Conservation (phyloP, 1,140 invertebrate genomes). For the Lepidotrigona ventralis region DNA sequence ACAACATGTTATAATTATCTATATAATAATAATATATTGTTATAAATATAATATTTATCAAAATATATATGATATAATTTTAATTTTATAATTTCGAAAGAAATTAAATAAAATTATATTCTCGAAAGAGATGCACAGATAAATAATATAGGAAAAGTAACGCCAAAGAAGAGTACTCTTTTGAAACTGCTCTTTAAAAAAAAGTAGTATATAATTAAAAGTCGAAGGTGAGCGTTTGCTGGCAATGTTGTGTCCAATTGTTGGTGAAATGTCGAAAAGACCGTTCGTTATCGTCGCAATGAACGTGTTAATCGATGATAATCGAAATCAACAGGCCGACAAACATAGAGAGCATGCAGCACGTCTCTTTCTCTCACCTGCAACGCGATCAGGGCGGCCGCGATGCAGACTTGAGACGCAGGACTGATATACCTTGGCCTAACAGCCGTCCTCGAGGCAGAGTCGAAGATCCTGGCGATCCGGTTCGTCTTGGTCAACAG, state of each 20-base stretch:
- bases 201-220: too few species aligned
- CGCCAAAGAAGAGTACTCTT: too few species aligned
- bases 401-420: constrained; percentile 87
- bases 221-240: neutral
- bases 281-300: neutral
- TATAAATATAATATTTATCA: too few species aligned
- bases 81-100: too few species aligned
- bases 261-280: neutral
- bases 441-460: constrained; percentile 84
- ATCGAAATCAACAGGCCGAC: neutral
- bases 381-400: constrained; percentile 83
- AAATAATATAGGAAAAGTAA: too few species aligned
- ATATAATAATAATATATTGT: too few species aligned
- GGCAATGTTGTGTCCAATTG: too few species aligned
- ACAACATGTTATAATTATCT: too few species aligned
- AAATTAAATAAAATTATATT: too few species aligned
- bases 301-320: neutral
- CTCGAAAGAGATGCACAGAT: too few species aligned
- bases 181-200: too few species aligned
- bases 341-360: neutral
- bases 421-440: constrained; percentile 88
- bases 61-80: too few species aligned
- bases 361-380: constrained; percentile 67
- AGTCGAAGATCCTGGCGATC: constrained; percentile 88
- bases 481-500: constrained; percentile 90